phyloP scores from a whole-genome alignment of 2,888 invertebrate genomes.

The Timema cristinae region DNA sequence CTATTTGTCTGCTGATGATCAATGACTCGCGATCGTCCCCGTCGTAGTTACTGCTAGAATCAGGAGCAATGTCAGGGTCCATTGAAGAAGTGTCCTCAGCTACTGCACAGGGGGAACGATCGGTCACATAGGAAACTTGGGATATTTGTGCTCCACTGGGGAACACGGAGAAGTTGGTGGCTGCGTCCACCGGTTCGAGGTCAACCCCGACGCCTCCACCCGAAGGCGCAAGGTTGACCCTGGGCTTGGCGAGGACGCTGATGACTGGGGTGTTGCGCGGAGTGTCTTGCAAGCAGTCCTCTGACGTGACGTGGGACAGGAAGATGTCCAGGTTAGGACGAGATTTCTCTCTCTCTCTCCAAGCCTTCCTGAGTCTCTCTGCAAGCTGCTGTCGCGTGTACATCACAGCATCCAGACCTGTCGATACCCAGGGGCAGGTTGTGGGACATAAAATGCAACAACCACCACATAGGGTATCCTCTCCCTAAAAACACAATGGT shows the following conservation, averaged over 20 bases:
- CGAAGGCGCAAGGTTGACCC: background rate
- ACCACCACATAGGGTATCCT: no score
- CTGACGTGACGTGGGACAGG: conserved; percentile 48
- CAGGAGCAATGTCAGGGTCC: background rate
- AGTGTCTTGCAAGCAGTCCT: conserved; percentile 7
- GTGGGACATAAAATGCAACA: no score
- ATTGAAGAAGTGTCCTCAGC: background rate
- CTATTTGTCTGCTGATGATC: background rate
- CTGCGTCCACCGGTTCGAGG: background rate
- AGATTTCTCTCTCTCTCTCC: conserved; percentile 44
- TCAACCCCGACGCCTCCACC: no score
- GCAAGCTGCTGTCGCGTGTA: conserved; percentile 48
- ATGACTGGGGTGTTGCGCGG: background rate
- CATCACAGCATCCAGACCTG: conserved; percentile 21
- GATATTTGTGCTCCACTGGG: background rate
- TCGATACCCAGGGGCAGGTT: no score
- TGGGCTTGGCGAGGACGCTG: background rate
- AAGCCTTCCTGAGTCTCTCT: conserved; percentile 48
- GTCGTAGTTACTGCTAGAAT: background rate
- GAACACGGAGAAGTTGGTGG: background rate
- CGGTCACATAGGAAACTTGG: background rate
- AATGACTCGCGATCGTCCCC: no score
- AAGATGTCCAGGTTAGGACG: conserved; percentile 45
- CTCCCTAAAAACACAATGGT: no score
- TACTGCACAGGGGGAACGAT: background rate